A percentile compares a stretch with the other conserved stretches of the same genome.
Conservation (phyloP, 2,113 vertebrate species). For the Amblyopsis rosae region DNA sequence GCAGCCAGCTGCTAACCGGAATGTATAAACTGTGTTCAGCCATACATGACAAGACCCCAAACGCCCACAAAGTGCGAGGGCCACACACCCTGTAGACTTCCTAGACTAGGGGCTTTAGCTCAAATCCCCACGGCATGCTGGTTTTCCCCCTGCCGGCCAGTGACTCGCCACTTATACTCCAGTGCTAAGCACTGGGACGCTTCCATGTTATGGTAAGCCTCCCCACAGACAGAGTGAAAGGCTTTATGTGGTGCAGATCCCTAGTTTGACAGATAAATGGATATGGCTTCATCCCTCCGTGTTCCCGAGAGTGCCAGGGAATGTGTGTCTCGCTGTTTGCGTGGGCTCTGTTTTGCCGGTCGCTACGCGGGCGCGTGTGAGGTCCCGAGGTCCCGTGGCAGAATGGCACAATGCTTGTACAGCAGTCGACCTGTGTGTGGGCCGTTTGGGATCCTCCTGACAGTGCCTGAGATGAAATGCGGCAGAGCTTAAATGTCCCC, state of each 20-base stretch:
- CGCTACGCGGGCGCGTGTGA: constrained; percentile 15
- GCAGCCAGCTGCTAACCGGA: too few species aligned
- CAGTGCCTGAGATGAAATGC: constrained; percentile 1
- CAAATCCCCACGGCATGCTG: neutral
- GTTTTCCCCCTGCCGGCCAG: neutral
- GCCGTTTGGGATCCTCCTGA: neutral
- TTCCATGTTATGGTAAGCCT: too few species aligned
- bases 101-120: neutral
- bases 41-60: neutral
- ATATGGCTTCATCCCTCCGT: neutral
- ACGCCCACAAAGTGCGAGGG: neutral
- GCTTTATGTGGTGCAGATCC: neutral
- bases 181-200: neutral
- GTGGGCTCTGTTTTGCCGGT: constrained; percentile 18
- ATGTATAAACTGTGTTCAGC: too few species aligned
- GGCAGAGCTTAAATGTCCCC: constrained; percentile 20
- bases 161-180: neutral
- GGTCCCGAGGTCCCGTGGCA: neutral
- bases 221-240: neutral
- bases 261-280: neutral
- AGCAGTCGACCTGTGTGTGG: constrained; percentile 9
- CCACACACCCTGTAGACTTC: neutral
- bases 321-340: constrained; percentile 8
- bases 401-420: constrained; percentile 16
- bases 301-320: neutral